Percentiles rank a stretch among this genome's conserved stretches.
Evolutionary conservation across 2,797 vertebrate genomes (phyloP).

Genomic region (Cichlasoma orientale): DNA sequence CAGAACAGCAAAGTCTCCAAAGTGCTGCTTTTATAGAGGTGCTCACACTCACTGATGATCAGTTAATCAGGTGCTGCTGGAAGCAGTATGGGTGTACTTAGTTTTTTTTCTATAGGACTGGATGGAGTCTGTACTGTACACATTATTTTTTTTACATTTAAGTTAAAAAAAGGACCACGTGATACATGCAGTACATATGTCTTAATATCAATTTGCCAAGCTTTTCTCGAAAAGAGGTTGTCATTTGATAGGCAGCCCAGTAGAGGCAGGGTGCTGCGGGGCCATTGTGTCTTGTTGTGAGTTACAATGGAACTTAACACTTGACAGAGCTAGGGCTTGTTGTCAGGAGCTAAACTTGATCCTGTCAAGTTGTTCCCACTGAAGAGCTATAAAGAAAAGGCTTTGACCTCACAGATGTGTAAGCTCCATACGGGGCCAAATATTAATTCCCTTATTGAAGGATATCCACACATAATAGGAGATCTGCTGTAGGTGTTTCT

Average conservation of each 20-base stretch:
- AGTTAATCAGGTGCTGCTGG: not conserved
- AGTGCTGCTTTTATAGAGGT: not conserved
- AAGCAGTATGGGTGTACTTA: no score
- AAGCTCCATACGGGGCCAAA: constrained; percentile 48
- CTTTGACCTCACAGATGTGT: constrained; percentile 68
- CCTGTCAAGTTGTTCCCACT: constrained; percentile 76
- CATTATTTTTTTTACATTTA: not conserved
- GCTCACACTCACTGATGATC: not conserved
- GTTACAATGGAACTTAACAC: constrained; percentile 86
- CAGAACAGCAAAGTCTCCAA: not conserved
- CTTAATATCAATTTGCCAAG: constrained; percentile 56
- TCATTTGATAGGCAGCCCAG: constrained; percentile 63
- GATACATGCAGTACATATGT: constrained; percentile 8
- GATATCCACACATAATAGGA: constrained; percentile 4
- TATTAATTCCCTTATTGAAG: constrained; percentile 43
- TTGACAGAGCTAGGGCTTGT: constrained; percentile 79
- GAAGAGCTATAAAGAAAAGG: constrained; percentile 74
- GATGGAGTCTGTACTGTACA: not conserved
- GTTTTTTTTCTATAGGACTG: not conserved
- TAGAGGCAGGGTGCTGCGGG: constrained; percentile 60
- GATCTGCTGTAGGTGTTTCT: constrained; percentile 3
- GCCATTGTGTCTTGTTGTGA: constrained; percentile 78
- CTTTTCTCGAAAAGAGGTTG: constrained; percentile 43
- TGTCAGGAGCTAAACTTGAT: constrained; percentile 84
- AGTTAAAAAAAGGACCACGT: not conserved